Conservation (phyloP, 2,797 vertebrate genomes). For the Neolamprologus multifasciatus region DNA sequence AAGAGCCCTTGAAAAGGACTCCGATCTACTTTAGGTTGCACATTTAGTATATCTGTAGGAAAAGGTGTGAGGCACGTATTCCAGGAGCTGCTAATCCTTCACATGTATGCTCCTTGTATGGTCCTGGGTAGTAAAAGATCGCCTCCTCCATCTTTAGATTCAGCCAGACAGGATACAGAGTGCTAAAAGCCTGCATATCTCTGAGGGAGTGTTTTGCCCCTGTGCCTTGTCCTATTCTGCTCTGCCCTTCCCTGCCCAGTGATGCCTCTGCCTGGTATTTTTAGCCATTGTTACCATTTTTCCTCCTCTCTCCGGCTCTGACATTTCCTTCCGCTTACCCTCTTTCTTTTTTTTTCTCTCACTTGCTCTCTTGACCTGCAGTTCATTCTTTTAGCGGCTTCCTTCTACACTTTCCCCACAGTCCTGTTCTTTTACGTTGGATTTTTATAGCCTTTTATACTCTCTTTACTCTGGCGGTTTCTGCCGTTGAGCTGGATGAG, state of each 20-base stretch:
- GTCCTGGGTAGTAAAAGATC: neutral
- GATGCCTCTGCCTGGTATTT: conserved; percentile 50
- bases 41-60: neutral
- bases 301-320: conserved; percentile 33
- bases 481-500: neutral
- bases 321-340: conserved; percentile 50
- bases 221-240: conserved; percentile 11
- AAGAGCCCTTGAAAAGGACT: neutral
- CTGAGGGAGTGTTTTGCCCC: conserved; percentile 12
- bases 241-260: conserved; percentile 24
- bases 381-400: neutral
- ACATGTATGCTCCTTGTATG: neutral
- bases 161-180: neutral
- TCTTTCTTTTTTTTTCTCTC: neutral
- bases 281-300: conserved; percentile 59
- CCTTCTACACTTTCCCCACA: neutral
- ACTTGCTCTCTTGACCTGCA: conserved; percentile 8
- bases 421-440: neutral
- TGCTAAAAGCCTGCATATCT: neutral
- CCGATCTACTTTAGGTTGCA: neutral
- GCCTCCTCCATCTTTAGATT: neutral
- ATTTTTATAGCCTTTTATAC: neutral
- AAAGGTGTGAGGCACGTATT: neutral
- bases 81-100: conserved; percentile 5
- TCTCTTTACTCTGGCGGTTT: conserved; percentile 9